A percentile compares a stretch with the other conserved stretches of the same genome.
phyloP scores from a whole-genome alignment of 2,113 vertebrate genomes.

The Ramphastos sulfuratus region DNA sequence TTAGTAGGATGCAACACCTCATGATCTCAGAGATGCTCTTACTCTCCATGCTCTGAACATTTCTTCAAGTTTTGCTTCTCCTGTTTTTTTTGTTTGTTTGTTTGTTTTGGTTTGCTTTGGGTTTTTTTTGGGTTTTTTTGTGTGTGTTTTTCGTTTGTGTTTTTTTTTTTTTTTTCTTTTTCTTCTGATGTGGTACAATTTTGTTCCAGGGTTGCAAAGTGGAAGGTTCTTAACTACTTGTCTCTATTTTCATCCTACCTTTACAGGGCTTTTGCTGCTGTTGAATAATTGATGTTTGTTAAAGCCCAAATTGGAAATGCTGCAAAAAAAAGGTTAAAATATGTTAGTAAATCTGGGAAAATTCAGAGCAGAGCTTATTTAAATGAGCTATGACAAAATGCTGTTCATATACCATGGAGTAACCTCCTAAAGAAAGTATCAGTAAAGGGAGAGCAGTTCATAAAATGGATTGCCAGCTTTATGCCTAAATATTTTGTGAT shows the following conservation, averaged over 20 bases:
- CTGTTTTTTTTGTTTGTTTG: neutral
- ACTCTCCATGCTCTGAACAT: neutral
- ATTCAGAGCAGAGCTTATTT: conserved; percentile 7
- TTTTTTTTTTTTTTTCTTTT: neutral
- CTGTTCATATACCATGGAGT: neutral
- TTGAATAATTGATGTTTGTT: conserved; percentile 56
- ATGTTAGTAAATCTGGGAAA: conserved; percentile 45
- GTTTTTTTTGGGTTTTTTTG: too few species aligned
- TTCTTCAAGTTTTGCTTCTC: neutral
- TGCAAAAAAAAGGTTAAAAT: conserved; percentile 56
- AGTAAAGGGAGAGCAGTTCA: neutral
- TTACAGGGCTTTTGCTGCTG: neutral
- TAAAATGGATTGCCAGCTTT: conserved; percentile 20
- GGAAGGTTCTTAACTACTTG: neutral
- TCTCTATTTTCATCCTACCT: neutral
- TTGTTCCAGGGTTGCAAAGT: neutral
- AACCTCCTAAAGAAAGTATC: neutral
- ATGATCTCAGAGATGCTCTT: neutral
- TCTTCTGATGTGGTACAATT: neutral
- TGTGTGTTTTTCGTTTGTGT: too few species aligned
- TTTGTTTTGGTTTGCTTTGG: too few species aligned
- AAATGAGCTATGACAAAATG: conserved; percentile 18
- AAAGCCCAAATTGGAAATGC: conserved; percentile 37
- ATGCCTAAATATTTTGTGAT: neutral
- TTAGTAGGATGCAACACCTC: too few species aligned